A percentile compares a stretch with the other conserved stretches of the same genome.
phyloP scores from a whole-genome alignment of 2,888 invertebrate genomes.

The Nemotelus pantherinus region DNA sequence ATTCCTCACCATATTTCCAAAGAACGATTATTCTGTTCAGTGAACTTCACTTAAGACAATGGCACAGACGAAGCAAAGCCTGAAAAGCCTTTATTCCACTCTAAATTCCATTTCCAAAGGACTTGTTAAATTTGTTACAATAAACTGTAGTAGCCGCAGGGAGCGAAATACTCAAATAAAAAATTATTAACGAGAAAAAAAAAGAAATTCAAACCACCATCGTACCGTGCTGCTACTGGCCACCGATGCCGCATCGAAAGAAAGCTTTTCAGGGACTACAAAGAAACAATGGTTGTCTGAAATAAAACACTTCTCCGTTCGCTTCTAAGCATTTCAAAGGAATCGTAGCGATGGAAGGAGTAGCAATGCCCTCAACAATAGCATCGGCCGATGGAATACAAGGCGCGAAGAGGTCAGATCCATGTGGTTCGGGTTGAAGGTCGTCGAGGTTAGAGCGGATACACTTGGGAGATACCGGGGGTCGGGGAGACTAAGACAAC shows the following conservation, averaged over 20 bases:
- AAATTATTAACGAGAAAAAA: not conserved
- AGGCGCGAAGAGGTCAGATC: not conserved
- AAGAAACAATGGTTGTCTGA: conserved; percentile 29
- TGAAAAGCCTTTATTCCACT: not conserved
- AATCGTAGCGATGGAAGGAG: not conserved
- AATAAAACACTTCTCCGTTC: conserved; percentile 31
- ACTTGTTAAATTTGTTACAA: conserved; percentile 31
- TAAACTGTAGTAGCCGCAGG: conserved; percentile 19
- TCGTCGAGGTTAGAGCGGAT: not conserved
- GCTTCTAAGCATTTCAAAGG: not conserved
- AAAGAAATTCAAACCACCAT: conserved; percentile 15
- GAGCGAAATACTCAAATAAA: not conserved
- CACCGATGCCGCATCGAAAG: not conserved
- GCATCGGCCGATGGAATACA: not conserved
- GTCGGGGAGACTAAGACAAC: not conserved
- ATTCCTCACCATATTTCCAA: conserved; percentile 20
- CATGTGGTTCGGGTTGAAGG: not conserved
- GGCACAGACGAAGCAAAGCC: not conserved
- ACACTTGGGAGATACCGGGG: not conserved
- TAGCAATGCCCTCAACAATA: not conserved
- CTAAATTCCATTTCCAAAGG: too few species aligned
- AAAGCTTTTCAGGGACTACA: not conserved
- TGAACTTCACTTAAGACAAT: conserved; percentile 7
- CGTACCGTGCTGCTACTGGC: not conserved
- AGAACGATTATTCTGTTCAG: conserved; percentile 16